Evolutionary conservation across 2,113 vertebrate genomes (phyloP), one percentile per base, ranked within the genome.

Genomic region (Ariopsis seemanni): DNA sequence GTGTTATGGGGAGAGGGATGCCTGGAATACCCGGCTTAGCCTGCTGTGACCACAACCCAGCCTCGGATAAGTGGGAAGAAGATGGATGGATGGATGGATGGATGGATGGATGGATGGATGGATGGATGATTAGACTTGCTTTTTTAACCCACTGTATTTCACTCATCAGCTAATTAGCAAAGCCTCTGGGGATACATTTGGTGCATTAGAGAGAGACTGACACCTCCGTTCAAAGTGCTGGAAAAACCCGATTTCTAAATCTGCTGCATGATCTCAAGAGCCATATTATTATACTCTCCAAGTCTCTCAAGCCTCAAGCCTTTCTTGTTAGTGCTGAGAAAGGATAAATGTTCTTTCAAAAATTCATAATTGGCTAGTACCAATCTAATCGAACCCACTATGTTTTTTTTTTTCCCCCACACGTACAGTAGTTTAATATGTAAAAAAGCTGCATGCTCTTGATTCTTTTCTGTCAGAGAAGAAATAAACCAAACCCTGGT

Each of bases 401-500:
- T 42, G 34, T 42, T 42, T 2, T 42, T 42, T 25, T 14, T 25
- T 77, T 77, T 10, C 1, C 30, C 30, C 10, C 81, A 83, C 48
- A 22, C n/a, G 60, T 42, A 27, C 2, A 57, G 2, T 42, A 42
- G 2, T 84, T n/a, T 55, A 78, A 65, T 79, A 67, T 78, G 69
- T 81, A 83, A 42, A 82, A 62, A 52, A 52, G 60, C 65, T 81
- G 42, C 75, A 52, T 27, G 25, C 75, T 50, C 55, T 42, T 53
- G 7, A 27, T 10, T 85, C 12, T 50, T 52, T 77, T 7, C n/a
- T 67, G 10, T 82, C 27, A 25, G 52, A 79, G 52, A 67, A 80
- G 50, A 82, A 86, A 83, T 25, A 80, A 63, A 25, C 48, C 82
- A 83, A 48, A 72, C 12, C 48, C 52, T 55, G 53, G 83, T 84